A percentile compares a stretch with the other conserved stretches of the same genome.
phyloP scores from a whole-genome alignment of 2,888 invertebrate genomes.

The Fissipunctia ypsillon region DNA sequence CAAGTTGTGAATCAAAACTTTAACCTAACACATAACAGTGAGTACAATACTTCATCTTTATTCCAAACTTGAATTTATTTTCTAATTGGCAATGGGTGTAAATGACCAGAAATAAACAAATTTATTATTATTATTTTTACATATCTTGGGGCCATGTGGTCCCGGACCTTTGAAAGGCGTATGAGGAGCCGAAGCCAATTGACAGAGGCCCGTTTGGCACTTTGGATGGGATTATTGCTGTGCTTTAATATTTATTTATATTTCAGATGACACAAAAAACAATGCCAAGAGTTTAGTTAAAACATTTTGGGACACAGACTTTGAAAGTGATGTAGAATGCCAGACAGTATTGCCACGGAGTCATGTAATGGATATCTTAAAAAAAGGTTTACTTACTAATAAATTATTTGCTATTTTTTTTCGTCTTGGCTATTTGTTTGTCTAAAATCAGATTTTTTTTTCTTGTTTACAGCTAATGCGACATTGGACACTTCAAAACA shows the following conservation, averaged over 20 bases:
- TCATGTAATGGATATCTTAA: slow-evolving; percentile 58
- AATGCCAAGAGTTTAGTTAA: slow-evolving; percentile 69
- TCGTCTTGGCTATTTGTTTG: background rate
- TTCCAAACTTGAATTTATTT: background rate
- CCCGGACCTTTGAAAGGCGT: background rate
- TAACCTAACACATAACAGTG: slow-evolving; percentile 44
- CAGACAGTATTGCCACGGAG: slow-evolving; percentile 53
- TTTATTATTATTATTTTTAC: background rate
- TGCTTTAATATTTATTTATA: background rate
- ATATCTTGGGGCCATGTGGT: background rate
- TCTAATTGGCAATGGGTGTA: background rate
- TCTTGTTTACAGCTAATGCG: slow-evolving; percentile 47
- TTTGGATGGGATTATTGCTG: background rate
- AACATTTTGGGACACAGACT: slow-evolving; percentile 84
- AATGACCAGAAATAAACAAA: background rate
- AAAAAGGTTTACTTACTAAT: slow-evolving; percentile 47
- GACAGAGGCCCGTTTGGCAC: background rate
- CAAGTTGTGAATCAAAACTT: slow-evolving; percentile 23
- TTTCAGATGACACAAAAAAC: slow-evolving; percentile 63
- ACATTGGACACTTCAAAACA: slow-evolving; percentile 28
- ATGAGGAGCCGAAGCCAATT: background rate
- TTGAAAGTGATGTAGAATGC: slow-evolving; percentile 81
- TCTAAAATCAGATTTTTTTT: slow-evolving; percentile 4
- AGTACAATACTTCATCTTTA: slow-evolving; percentile 20
- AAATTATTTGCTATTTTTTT: background rate